A percentile compares a stretch with the other conserved stretches of the same genome.
phyloP scores from a whole-genome alignment of 1,140 invertebrate species.

The Euura saliciscinereae region DNA sequence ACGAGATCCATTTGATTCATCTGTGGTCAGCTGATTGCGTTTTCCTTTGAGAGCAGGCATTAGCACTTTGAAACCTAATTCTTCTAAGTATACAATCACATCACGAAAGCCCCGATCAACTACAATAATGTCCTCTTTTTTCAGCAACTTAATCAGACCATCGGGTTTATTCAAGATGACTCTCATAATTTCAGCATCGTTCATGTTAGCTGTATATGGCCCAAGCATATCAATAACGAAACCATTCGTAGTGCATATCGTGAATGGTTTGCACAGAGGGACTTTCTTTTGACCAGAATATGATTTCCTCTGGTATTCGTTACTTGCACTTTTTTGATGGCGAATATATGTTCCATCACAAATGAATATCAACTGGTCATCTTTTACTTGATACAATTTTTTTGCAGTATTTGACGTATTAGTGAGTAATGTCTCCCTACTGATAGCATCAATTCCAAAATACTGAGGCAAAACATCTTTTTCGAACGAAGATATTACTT shows the following conservation, averaged over 20 bases:
- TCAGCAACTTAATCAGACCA: slow-evolving; percentile 22
- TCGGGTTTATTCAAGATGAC: slow-evolving; percentile 22
- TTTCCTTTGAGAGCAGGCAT: slow-evolving; percentile 41
- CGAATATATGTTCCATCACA: slow-evolving; percentile 24
- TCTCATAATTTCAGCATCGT: slow-evolving; percentile 29
- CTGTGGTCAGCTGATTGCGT: slow-evolving; percentile 28
- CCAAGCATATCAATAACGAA: slow-evolving; percentile 36
- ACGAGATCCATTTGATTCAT: slow-evolving; percentile 35
- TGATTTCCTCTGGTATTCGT: slow-evolving; percentile 25
- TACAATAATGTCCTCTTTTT: slow-evolving; percentile 31
- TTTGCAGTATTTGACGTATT: slow-evolving; percentile 34
- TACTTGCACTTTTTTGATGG: slow-evolving; percentile 24
- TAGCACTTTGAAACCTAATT: slow-evolving; percentile 28
- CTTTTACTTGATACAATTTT: slow-evolving; percentile 22
- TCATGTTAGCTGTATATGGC: slow-evolving; percentile 26
- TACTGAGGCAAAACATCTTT: slow-evolving; percentile 32
- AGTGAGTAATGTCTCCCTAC: slow-evolving; percentile 25
- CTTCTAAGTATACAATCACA: slow-evolving; percentile 25
- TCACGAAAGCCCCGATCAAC: slow-evolving; percentile 44
- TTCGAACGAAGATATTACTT: slow-evolving; percentile 35
- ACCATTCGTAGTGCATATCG: slow-evolving; percentile 41
- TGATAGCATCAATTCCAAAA: slow-evolving; percentile 30
- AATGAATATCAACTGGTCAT: slow-evolving; percentile 26
- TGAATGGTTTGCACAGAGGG: slow-evolving; percentile 35
- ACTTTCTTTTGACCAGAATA: slow-evolving; percentile 33